Percentiles rank a stretch among this genome's conserved stretches.
These are phyloP conservation scores for Lasiommata megera DNA, from an alignment of 2,888 invertebrate species.

Conservation along the genomic window DNA sequence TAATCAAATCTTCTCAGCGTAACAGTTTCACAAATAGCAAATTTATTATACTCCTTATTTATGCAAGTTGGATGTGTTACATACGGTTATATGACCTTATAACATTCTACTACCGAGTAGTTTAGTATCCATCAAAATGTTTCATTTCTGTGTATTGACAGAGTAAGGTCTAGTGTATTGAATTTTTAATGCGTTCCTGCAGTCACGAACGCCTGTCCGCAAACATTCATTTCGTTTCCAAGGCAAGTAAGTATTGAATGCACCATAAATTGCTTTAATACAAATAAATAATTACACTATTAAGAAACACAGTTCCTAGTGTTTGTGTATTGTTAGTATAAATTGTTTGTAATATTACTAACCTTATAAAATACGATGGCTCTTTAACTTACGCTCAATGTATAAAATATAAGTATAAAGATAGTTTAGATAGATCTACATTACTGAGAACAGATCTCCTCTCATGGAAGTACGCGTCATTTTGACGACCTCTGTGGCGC, in stretches of 20 bases:
- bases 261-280: conserved; percentile 1
- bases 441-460: too few species aligned
- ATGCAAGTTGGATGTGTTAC: too few species aligned
- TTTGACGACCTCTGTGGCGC: too few species aligned
- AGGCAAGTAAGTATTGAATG: conserved; percentile 11
- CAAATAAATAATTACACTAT: background rate
- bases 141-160: conserved; percentile 29
- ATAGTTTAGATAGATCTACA: too few species aligned
- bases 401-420: too few species aligned
- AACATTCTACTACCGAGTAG: background rate
- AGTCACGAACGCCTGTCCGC: conserved; percentile 21
- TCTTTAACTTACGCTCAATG: background rate
- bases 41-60: too few species aligned
- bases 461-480: too few species aligned
- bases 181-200: conserved; percentile 33
- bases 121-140: conserved; percentile 6
- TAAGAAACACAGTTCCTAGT: background rate
- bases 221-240: conserved; percentile 26
- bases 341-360: background rate
- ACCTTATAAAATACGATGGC: background rate
- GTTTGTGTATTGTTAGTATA: background rate
- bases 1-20: too few species aligned
- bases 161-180: conserved; percentile 31
- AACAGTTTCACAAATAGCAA: too few species aligned
- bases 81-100: background rate